Percentiles rank a stretch among this genome's conserved stretches.
Evolutionary conservation across 2,797 vertebrate species (phyloP).

Genomic region (Hemitrygon akajei): DNA sequence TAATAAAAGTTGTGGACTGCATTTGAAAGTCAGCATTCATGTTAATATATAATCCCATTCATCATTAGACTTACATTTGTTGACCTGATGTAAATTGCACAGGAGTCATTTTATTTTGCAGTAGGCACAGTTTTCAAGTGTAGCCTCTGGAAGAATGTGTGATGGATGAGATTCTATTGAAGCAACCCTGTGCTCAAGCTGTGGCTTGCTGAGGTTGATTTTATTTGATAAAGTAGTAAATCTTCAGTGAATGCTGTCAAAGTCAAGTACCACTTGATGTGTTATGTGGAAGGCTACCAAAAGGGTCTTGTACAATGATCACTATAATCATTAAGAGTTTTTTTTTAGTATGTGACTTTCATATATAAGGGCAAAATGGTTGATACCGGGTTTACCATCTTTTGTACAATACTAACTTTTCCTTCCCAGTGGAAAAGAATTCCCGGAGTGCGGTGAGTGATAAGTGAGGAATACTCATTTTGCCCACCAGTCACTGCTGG

Average conservation of each 20-base stretch:
- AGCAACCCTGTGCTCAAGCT: not conserved
- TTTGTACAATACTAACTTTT: not conserved
- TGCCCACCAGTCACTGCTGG: not conserved
- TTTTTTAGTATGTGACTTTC: not conserved
- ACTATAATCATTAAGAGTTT: not conserved
- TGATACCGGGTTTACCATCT: not conserved
- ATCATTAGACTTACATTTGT: not conserved
- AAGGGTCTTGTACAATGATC: not conserved
- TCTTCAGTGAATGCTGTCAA: slow-evolving; percentile 23
- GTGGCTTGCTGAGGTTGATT: slow-evolving; percentile 19
- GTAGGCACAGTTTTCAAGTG: not conserved
- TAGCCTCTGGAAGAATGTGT: not conserved
- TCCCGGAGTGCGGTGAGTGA: not conserved
- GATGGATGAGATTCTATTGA: slow-evolving; percentile 28
- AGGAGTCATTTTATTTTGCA: slow-evolving; percentile 27
- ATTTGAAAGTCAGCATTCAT: not conserved
- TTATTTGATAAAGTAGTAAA: slow-evolving; percentile 18
- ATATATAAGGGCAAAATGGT: not conserved
- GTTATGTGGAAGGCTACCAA: not conserved
- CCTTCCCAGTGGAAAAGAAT: not conserved
- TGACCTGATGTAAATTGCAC: not conserved
- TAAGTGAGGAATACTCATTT: not conserved
- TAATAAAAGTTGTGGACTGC: not conserved
- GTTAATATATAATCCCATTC: not conserved
- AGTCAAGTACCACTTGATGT: not conserved